Evolutionary conservation across 1,140 invertebrate genomes (phyloP), one percentile per base, ranked within the genome.

Genomic region (Panagrolaimus sp.): DNA sequence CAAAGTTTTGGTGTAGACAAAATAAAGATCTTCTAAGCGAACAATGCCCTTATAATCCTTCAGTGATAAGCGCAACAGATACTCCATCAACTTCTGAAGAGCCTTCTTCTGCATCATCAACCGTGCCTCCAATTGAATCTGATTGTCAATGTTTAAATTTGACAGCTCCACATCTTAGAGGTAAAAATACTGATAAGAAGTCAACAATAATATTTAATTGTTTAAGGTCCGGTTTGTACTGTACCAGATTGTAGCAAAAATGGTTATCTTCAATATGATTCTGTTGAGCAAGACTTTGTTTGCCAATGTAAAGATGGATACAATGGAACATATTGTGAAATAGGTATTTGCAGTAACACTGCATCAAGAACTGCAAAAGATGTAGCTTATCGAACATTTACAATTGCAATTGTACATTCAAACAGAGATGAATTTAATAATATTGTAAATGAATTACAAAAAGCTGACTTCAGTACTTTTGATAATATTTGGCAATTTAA

Each of bases 161-260:
- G 12, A 28, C 10, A 8, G 52, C 14, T 1, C 52, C 52, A 12
- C 52, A 58, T 58, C 14, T 12, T 58, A 58, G 52, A 58, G 52
- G 52, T 58, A 58, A 26, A 17, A 12, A 4, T 12, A 12, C 17
- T 38, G 32, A 2, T 26, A 12, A 58, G 12, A 12, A 28, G 12
- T 24, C 28, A 58, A 4, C 28, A 10, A 2, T 15, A 52, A 15
- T 9, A 26, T 58, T 58, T 58, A 26, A 10, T 21, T 21, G 17
- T 58, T 58, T n/a, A 26, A 58, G 52, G 52, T 12, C 52, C 52
- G 14, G 21, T 26, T 58, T 58, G 52, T 4, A 58, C 21, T 10
- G 28, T 58, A 26, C 52, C n/a, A n/a, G 52, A 58, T 26, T 58
- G 52, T 21, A 58, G 52, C 8, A 58, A 58, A 21, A 58, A 58